Evolutionary conservation across 2,113 vertebrate species (phyloP).

Genomic region (Mellivora capensis): DNA sequence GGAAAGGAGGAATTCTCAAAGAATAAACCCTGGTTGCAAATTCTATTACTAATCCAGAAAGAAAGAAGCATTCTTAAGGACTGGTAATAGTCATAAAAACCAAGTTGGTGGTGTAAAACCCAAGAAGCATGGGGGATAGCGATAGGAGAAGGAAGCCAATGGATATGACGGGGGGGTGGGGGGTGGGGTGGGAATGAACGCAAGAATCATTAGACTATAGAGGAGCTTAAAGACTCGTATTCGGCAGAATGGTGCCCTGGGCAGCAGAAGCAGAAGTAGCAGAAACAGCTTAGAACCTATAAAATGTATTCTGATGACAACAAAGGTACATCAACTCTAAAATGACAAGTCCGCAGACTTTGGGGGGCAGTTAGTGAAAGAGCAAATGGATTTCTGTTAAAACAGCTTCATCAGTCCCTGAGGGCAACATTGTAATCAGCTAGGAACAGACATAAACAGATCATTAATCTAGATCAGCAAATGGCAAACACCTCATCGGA

Average conservation of each 20-base stretch:
- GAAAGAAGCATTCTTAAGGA: neutral
- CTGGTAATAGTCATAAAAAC: neutral
- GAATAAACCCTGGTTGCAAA: neutral
- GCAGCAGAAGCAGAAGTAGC: neutral
- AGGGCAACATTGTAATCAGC: neutral
- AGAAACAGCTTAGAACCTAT: neutral
- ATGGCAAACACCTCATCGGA: neutral
- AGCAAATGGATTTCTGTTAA: conserved; percentile 12
- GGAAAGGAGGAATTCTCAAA: neutral
- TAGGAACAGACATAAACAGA: neutral
- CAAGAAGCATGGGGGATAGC: neutral
- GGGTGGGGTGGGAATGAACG: neutral
- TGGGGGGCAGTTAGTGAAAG: neutral
- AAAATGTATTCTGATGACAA: neutral
- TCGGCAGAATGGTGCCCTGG: neutral
- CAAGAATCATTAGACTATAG: neutral
- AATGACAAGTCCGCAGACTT: neutral
- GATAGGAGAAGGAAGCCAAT: neutral
- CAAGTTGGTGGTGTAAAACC: neutral
- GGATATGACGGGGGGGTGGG: neutral
- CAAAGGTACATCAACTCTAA: neutral
- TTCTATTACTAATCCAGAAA: neutral
- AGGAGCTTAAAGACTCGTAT: neutral
- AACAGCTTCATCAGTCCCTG: neutral
- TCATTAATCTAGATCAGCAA: neutral